A percentile compares a stretch with the other conserved stretches of the same genome.
Conservation (phyloP, 2,888 invertebrate genomes). For the Drosophila recens region DNA sequence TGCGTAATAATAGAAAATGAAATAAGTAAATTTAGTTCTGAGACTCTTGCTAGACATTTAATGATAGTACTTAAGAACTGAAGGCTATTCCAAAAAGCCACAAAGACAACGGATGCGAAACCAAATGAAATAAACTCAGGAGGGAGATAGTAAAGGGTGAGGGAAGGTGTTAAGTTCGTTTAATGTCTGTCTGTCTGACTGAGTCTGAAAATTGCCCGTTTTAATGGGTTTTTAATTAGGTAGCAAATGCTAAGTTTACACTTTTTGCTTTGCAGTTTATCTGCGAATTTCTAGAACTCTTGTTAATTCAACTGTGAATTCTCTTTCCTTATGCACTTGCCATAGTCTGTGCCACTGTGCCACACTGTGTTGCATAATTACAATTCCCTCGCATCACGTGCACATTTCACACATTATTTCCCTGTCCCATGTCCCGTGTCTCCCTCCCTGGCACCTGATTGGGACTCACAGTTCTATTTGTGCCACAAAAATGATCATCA, state of each 20-base stretch:
- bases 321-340: constrained; percentile 5
- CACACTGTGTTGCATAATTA: constrained; percentile 65
- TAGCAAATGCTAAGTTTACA: constrained; percentile 36
- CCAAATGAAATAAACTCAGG: constrained; percentile 18
- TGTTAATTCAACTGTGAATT: constrained; percentile 30
- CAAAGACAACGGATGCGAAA: constrained; percentile 44
- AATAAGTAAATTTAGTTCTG: neutral
- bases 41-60: neutral
- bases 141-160: neutral
- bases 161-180: constrained; percentile 17
- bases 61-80: constrained; percentile 9
- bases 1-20: constrained; percentile 10
- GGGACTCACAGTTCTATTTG: constrained; percentile 47
- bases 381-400: constrained; percentile 59
- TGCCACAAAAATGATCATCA: constrained; percentile 48
- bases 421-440: neutral
- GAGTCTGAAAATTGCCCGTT: constrained; percentile 45
- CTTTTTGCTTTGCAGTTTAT: neutral
- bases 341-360: constrained; percentile 37
- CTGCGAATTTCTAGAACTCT: constrained; percentile 12
- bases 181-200: constrained; percentile 6
- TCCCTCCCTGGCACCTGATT: constrained; percentile 67
- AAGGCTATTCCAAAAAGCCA: constrained; percentile 16
- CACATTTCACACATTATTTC: constrained; percentile 51
- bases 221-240: constrained; percentile 67